These are phyloP conservation scores for Sterrhoptilus dennistouni DNA, from an alignment of 2,113 vertebrate species.

Conservation along the genomic window DNA sequence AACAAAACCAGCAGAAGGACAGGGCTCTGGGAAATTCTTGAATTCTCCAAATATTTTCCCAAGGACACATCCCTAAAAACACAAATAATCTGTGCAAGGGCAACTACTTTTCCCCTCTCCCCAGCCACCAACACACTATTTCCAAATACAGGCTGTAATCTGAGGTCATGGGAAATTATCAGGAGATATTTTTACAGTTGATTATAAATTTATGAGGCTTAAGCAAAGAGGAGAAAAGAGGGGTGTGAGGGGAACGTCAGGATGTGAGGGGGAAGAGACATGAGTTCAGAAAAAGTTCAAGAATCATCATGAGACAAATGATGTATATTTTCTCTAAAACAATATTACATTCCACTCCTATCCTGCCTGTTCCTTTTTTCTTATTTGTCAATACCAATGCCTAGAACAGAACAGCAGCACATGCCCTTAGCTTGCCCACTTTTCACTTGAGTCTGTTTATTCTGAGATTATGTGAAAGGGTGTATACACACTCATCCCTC, in stretches of 20 bases:
- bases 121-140: background rate
- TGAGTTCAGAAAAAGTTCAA: background rate
- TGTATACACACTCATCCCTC: background rate
- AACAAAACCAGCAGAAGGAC: background rate
- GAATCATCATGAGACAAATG: background rate
- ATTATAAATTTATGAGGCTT: background rate
- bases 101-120: background rate
- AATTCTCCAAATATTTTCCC: constrained; percentile 15
- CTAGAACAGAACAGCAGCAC: background rate
- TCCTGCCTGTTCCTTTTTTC: background rate
- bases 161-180: constrained; percentile 24
- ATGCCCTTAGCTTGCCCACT: background rate
- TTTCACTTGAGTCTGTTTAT: background rate
- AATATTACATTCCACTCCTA: background rate
- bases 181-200: background rate
- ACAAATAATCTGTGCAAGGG: background rate
- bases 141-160: background rate
- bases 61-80: background rate
- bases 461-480: background rate
- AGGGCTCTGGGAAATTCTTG: background rate
- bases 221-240: background rate
- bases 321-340: background rate
- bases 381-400: background rate
- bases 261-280: background rate
- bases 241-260: background rate